phyloP scores from a whole-genome alignment of 2,113 vertebrate species.

The Dromaius novaehollandiae region DNA sequence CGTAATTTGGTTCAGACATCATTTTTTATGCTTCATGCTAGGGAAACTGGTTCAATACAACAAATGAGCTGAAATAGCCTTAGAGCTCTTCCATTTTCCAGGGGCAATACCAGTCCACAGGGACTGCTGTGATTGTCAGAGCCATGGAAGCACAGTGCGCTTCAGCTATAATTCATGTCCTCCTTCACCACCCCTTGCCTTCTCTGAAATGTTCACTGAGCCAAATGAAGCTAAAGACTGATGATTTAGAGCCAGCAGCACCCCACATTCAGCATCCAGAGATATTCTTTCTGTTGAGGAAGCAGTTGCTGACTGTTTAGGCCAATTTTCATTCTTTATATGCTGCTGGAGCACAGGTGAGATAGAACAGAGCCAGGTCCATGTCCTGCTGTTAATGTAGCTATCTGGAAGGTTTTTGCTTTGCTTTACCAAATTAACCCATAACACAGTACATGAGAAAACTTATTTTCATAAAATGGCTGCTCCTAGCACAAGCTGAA shows the following conservation, averaged over 20 bases:
- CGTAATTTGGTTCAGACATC: neutral
- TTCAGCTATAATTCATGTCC: neutral
- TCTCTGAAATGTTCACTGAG: neutral
- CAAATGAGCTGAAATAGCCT: neutral
- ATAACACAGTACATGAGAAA: neutral
- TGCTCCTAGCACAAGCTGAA: neutral
- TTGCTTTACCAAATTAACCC: neutral
- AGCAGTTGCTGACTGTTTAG: neutral
- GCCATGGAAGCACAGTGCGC: neutral
- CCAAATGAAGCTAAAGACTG: neutral
- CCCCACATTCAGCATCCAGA: neutral
- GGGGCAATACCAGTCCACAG: neutral
- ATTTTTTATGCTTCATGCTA: neutral
- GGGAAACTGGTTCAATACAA: neutral
- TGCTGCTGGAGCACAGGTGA: neutral
- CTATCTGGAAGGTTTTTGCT: neutral
- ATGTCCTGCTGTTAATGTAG: neutral
- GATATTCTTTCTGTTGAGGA: neutral
- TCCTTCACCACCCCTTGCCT: accelerated
- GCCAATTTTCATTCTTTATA: neutral
- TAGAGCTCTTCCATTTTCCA: neutral
- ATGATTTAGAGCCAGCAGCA: neutral
- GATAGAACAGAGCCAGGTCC: neutral
- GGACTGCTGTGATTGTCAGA: neutral
- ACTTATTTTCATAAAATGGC: neutral